Evolutionary conservation across 2,797 vertebrate genomes (phyloP), one percentile per base, ranked within the genome.

Genomic region (Acanthurus lineatus): DNA sequence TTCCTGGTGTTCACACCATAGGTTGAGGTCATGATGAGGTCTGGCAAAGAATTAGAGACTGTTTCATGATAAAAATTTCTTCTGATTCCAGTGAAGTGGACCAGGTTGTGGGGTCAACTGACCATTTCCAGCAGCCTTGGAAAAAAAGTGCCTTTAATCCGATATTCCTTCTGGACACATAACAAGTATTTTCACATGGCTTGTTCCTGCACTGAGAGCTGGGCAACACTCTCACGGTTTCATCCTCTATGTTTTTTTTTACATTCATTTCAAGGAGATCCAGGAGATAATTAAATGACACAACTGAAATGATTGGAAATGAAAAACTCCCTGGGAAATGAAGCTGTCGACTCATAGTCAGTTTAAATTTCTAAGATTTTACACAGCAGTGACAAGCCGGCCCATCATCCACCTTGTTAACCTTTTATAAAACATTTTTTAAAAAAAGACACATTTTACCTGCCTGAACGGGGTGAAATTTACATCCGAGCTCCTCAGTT

Each of bases 81-180:
- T 68, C 25, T 79, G 70, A 88, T 9, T 84, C 62, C 62, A 45
- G 52, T 59, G 54, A 91, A 87, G 71, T 82, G 47, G 70, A 78
- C 86, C 71, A 84, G 66, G 53, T 57, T 62, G 51, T 63, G 12
- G 22, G 57, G 44, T 17, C 17, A 54, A 45, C 48, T 81, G 51
- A 76, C 40, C 61, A 64, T 62, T 84, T 51, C 61, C 47, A 71
- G 69, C 70, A 64, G 48, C n/a, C 35, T 60, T 11, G 14, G 57
- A 32, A 69, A 12, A 42, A 42, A 12, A 35, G 42, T 3, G 40
- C 9, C 60, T 64, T 70, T 69, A 48, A 84, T 78, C 57, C 54
- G 59, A 60, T 59, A 56, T 49, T 64, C 44, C 52, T 45, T 40
- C 51, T n/a, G 48, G 68, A 58, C 35, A 64, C 60, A 66, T 35